Evolutionary conservation across 2,113 vertebrate species (phyloP), one percentile per base, ranked within the genome.

Genomic region (Aphelocoma coerulescens): DNA sequence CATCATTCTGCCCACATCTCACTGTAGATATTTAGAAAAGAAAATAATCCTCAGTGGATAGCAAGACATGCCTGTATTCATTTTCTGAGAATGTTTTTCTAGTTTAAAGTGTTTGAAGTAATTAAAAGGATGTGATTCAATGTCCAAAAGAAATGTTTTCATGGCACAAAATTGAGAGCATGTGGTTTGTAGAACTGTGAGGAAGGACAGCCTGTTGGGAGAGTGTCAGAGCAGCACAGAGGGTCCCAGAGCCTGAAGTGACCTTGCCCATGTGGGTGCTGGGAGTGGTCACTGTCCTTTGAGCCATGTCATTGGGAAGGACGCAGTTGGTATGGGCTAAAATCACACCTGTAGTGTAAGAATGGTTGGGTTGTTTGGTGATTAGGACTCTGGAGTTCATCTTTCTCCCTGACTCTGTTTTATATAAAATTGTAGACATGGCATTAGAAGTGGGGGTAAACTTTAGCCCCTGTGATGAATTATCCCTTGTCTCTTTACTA

Each of bases 311-410:
- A 11, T 21, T 7, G 4, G 78, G 48, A 85, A 43, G 0, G 2
- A 10, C 0, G 0, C 26, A 6, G 23, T 24, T 79, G 58, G 4
- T 19, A 4, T 4, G 27, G 58, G 39, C 37, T 41, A 80, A 69
- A 80, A 61, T 73, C 26, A 16, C 37, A 51, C 39, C 32, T 54
- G 19, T 7, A 6, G 24, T 7, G 16, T 58, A 39, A 17, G 26
- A 66, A 32, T 28, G 27, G 17, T 41, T 48, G 7, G 21, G 16
- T n/a, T 46, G 16, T 65, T 76, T 19, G 32, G 33, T 1, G 1
- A 8, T 30, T 9, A 4, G 48, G 23, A 11, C 65, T 88, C 82
- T 73, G 49, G 52, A 78, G 22, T 57, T 75, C 7, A 4, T 59
- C 41, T 88, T 92, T 88, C 67, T 85, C 61, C 30, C 19, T 39